A percentile compares a stretch with the other conserved stretches of the same genome.
Evolutionary conservation across 2,797 vertebrate species (phyloP).

Genomic region (Sarcoramphus papa): DNA sequence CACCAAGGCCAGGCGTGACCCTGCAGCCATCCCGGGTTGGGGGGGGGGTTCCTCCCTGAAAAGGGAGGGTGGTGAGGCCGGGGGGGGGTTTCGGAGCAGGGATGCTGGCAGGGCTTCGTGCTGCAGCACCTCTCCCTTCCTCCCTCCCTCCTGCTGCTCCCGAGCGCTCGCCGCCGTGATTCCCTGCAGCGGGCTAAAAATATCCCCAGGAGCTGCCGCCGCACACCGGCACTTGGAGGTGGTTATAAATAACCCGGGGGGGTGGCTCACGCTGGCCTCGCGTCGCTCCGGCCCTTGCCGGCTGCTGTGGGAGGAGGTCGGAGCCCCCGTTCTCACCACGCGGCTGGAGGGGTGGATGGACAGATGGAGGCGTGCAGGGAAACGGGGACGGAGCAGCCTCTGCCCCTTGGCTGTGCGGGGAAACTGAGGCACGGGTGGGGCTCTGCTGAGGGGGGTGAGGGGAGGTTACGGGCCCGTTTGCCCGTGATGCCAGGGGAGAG

Average conservation of each 20-base stretch:
- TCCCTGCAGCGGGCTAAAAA: slow-evolving; percentile 61
- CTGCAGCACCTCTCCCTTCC: not conserved
- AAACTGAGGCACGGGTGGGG: slow-evolving; percentile 20
- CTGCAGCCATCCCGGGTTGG: not conserved
- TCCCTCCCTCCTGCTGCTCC: not conserved
- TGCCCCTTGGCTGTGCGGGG: not conserved
- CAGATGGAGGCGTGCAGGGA: not conserved
- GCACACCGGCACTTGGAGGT: not conserved
- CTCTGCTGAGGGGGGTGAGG: not conserved
- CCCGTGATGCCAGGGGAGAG: accelerated
- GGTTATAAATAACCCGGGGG: slow-evolving; percentile 26
- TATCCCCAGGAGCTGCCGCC: slow-evolving; percentile 42
- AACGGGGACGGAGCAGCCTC: not conserved
- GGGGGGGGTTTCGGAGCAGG: not conserved
- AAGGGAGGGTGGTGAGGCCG: not conserved
- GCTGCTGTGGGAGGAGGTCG: not conserved
- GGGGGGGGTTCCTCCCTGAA: not conserved
- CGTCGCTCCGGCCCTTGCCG: not conserved
- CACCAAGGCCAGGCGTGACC: not conserved
- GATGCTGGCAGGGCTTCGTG: not conserved
- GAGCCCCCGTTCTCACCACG: not conserved
- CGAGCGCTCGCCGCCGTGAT: not conserved
- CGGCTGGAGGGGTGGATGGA: not conserved
- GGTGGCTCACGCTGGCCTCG: not conserved
- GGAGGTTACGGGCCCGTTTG: not conserved